Evolutionary conservation across 2,113 vertebrate genomes (phyloP).

Genomic region (Vanacampus margaritifer): DNA sequence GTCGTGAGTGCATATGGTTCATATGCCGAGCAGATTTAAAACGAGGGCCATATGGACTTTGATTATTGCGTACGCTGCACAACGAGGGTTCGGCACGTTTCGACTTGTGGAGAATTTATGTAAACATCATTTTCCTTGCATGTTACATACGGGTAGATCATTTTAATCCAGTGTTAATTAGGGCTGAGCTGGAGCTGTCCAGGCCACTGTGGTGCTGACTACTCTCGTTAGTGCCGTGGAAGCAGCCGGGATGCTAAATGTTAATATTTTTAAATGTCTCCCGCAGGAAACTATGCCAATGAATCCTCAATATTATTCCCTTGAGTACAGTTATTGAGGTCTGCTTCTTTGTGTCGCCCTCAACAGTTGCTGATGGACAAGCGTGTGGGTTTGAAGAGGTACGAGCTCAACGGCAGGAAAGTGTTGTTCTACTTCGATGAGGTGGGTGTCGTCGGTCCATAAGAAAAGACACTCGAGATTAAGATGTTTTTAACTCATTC

Average conservation of each 20-base stretch:
- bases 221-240: constrained; percentile 11
- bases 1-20: constrained; percentile 22
- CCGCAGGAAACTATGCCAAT: background rate
- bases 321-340: background rate
- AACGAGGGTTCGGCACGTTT: background rate
- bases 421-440: constrained; percentile 93
- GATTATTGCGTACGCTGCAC: background rate
- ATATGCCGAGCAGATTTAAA: constrained; percentile 14
- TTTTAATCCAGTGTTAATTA: background rate
- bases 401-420: constrained; percentile 84
- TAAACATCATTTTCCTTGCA: background rate
- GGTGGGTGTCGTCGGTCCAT: constrained; percentile 65
- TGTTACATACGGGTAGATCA: background rate
- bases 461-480: no score
- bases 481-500: no score
- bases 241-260: background rate
- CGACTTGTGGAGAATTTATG: background rate
- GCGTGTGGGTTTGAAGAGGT: constrained; percentile 84
- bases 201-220: constrained; percentile 53
- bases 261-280: background rate
- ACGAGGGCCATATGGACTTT: constrained; percentile 13
- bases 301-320: background rate
- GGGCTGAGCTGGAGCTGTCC: constrained; percentile 47
- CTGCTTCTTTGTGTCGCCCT: constrained; percentile 3
- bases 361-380: constrained; percentile 84